phyloP scores from a whole-genome alignment of 2,113 vertebrate species.

The Toxotes chatareus region DNA sequence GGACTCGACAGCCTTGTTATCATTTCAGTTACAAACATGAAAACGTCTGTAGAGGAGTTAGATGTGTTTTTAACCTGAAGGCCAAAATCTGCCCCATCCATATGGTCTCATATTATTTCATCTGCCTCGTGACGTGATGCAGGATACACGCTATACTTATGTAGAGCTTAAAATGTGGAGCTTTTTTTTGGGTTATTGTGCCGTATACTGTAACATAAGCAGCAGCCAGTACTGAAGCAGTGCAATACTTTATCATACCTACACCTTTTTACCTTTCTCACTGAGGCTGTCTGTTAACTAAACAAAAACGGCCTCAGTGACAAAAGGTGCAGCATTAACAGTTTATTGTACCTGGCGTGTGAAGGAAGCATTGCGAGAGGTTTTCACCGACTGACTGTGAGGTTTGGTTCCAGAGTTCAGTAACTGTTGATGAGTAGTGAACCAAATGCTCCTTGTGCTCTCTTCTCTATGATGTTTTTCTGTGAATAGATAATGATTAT shows the following conservation, averaged over 20 bases:
- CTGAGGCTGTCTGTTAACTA: background rate
- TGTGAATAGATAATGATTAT: conserved; percentile 42
- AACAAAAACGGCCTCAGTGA: background rate
- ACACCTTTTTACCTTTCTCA: background rate
- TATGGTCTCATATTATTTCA: conserved; percentile 16
- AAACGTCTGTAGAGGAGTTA: conserved; percentile 21
- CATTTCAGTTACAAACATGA: conserved; percentile 47
- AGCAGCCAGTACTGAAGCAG: conserved; percentile 23
- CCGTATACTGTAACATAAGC: conserved; percentile 32
- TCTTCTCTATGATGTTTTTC: conserved; percentile 40
- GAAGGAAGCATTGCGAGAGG: conserved; percentile 13
- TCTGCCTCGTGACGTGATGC: conserved; percentile 20
- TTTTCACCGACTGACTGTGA: conserved; percentile 25
- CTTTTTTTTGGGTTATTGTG: conserved; percentile 50
- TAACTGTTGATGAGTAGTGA: background rate
- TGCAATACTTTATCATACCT: background rate
- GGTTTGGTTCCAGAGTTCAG: conserved; percentile 20
- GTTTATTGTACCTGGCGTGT: background rate
- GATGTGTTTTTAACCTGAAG: conserved; percentile 13
- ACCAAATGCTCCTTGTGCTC: conserved; percentile 16
- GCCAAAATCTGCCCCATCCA: background rate
- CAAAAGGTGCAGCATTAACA: background rate
- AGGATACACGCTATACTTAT: conserved; percentile 40
- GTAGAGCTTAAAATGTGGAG: conserved; percentile 28
- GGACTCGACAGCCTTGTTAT: conserved; percentile 35